Base-by-base conservation (phyloP, 2,113 vertebrate species). In the Rhodinocichla rosea region DNA sequence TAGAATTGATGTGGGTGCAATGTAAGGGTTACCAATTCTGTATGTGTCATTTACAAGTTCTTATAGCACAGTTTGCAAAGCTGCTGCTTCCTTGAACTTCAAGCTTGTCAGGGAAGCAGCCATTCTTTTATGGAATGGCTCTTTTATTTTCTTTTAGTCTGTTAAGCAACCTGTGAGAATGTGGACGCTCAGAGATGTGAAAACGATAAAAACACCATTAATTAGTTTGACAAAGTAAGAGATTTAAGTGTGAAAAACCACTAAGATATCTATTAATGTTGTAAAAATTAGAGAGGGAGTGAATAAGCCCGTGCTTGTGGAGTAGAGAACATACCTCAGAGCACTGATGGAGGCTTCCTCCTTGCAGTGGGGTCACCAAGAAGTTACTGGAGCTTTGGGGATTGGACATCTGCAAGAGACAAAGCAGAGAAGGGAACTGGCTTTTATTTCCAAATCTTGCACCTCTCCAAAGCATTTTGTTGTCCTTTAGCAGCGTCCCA, bases 201-300 rank as follows among this genome's bases (percentile, higher is more conserved):
- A 90, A 95, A 32, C 67, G 8, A 93, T 94, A 83, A 83, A 92
- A 94, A 77, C 55, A 42, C 35, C 55, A 55, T 82, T 95, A 74
- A 94, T 90, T 92, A 91, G 30, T 71, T 80, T 81, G 76, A 77
- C 63, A 90, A 93, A 82, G 37, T 63, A 78, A 90, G 79, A 77
- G 10, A 52, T 40, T 77, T 59, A 55, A 75, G 76, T 68, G 73
- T 78, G 20, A 37, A 71, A 90, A 94, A 62, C 16, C 42, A 85
- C 59, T 80, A 92, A 63, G 67, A 94, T 63, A 45, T 57, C 16
- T 23, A 59, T 82, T 82, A 62, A 60, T 64, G 35, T 0, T 67
- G 49, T 71, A 90, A 77, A 89, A 88, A 80, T 73, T 55, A 67
- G 71, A 65, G 77, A 77, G 42, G 20, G 26, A 65, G 9, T 69